Evolutionary conservation across 2,888 invertebrate species (phyloP), one percentile per base, ranked within the genome.

Genomic region (Xylota sylvarum): DNA sequence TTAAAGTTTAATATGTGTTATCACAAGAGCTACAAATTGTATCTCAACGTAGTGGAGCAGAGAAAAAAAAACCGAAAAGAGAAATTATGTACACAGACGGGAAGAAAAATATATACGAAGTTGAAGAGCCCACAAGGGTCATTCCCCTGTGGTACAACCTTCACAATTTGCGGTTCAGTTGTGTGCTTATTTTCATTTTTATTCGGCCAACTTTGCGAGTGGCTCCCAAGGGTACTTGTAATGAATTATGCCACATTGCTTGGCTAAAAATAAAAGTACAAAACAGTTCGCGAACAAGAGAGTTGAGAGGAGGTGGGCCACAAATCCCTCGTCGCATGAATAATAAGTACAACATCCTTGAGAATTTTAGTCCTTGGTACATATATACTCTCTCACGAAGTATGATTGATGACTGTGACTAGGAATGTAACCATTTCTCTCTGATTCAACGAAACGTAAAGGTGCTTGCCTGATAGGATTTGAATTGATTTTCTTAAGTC

Each of bases 271-370:
- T 27, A 60, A 46, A 56, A 43, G 14, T 27, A 23, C 6, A n/a
- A 17, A 23, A 48, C 35, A 27, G 19, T 3, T 6, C 58, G 43
- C n/a, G 12, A 14, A 12, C n/a, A 14, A 48, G 5, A 5, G 12
- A 27, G 9, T 6, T 1, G 12, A 5, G 4, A 9, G 58, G 43
- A 17, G 4, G 5, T 9, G 30, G 35, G 64, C 64, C 52, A 48
- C 14, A 80, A 70, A 55, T 73, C 84, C 64, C 80, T 70, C 37
- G 69, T 70, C 74, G 74, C 65, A 80, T 70, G 70, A 79, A 79
- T 84, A 80, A 70, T 80, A 85, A 70, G 74, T 37, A 65, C 35
- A 67, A 62, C 17, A 35, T 62, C 56, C 37, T 55, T 40, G 40
- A 19, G 55, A n/a, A 32, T 9, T 48, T 30, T 32, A n/a, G 10